Percentiles rank a stretch among this genome's conserved stretches.
phyloP scores from a whole-genome alignment of 1,140 invertebrate species.

The Trichonephila inaurata region DNA sequence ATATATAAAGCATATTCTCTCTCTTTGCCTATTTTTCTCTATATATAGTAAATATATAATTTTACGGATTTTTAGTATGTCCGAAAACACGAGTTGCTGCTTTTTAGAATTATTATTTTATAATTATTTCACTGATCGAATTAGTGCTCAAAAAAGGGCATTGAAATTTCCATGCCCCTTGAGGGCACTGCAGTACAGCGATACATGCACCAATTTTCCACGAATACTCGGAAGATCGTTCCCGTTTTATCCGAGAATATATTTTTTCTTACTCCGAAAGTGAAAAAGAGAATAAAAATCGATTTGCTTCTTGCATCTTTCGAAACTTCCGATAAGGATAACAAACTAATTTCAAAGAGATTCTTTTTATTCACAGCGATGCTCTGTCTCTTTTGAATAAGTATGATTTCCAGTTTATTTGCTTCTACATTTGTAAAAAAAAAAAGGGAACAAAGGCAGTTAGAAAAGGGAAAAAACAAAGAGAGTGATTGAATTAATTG shows the following conservation, averaged over 20 bases:
- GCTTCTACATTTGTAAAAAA: neutral
- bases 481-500: slow-evolving; percentile 38
- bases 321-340: slow-evolving; percentile 21
- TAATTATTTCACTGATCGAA: too few relatives aligned
- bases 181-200: neutral
- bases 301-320: slow-evolving; percentile 19
- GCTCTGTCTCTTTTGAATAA: slow-evolving; percentile 6
- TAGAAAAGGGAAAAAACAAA: neutral
- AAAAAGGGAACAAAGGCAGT: neutral
- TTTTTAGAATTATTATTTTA: too few relatives aligned
- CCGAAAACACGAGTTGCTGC: too few relatives aligned
- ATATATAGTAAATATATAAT: too few relatives aligned
- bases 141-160: too few relatives aligned
- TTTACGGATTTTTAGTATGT: too few relatives aligned
- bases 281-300: slow-evolving; percentile 7
- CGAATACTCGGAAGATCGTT: neutral
- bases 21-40: too few relatives aligned
- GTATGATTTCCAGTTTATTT: slow-evolving; percentile 38
- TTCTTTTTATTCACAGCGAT: slow-evolving; percentile 2
- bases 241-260: neutral
- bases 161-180: too few relatives aligned
- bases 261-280: neutral
- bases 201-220: neutral
- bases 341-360: slow-evolving; percentile 27
- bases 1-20: too few relatives aligned